phyloP scores from a whole-genome alignment of 2,113 vertebrate genomes.

The Ifrita kowaldi region DNA sequence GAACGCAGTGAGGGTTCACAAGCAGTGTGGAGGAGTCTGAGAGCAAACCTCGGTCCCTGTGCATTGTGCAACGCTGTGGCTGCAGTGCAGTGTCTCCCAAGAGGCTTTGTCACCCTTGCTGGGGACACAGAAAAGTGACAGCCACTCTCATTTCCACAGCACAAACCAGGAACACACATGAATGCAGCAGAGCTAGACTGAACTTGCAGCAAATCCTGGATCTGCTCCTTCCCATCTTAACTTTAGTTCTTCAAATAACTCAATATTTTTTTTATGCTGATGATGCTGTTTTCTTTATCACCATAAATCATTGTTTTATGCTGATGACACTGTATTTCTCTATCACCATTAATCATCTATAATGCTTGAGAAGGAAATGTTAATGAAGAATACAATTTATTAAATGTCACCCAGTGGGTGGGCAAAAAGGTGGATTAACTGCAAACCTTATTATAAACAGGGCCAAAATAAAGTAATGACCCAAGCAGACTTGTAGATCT shows the following conservation, averaged over 20 bases:
- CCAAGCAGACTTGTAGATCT: background rate
- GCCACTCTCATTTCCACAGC: background rate
- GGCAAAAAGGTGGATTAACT: background rate
- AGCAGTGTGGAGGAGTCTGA: accelerated
- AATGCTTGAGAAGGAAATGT: slow-evolving; percentile 20
- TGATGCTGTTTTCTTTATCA: background rate
- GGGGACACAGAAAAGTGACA: background rate
- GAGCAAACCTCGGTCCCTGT: background rate
- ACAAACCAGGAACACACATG: background rate
- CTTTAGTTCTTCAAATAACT: background rate
- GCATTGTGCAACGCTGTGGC: background rate
- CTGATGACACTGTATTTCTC: slow-evolving; percentile 47
- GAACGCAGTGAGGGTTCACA: background rate
- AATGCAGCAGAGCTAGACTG: background rate
- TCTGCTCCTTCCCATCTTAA: background rate
- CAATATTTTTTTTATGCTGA: slow-evolving; percentile 25
- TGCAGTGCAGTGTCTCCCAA: background rate
- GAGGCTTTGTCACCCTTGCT: background rate
- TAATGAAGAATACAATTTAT: slow-evolving; percentile 49
- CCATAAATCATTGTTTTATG: slow-evolving; percentile 57
- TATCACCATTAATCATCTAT: slow-evolving; percentile 52
- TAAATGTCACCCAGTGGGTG: background rate
- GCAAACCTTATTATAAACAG: background rate
- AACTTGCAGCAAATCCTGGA: background rate
- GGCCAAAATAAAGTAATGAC: background rate